phyloP scores from a whole-genome alignment of 2,888 invertebrate species.

The Hydrotaea cyrtoneurina region DNA sequence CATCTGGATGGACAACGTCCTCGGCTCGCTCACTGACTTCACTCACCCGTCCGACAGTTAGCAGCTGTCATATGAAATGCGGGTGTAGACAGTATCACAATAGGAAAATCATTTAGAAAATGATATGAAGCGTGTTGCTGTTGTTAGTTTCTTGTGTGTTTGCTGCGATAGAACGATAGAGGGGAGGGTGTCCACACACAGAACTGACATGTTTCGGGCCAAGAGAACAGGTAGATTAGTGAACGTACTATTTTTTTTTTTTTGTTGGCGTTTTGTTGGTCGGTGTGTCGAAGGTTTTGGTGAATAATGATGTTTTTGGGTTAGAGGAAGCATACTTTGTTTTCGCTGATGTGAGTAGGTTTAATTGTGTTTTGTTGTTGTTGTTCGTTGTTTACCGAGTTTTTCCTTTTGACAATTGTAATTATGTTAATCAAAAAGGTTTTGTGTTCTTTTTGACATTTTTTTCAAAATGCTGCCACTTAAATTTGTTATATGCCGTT shows the following conservation, averaged over 20 bases:
- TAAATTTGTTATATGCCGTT: neutral
- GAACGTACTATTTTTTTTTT: neutral
- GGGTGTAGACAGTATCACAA: constrained; percentile 70
- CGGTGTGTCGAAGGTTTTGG: neutral
- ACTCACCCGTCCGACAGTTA: constrained; percentile 45
- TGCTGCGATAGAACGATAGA: neutral
- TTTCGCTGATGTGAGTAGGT: constrained; percentile 49
- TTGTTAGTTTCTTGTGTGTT: constrained; percentile 14
- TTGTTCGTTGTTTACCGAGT: neutral
- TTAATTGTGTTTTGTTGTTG: constrained; percentile 59
- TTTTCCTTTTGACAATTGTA: constrained; percentile 47
- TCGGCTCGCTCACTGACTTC: neutral
- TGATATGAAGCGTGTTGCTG: constrained; percentile 57
- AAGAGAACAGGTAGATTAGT: constrained; percentile 60
- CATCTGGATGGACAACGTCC: neutral
- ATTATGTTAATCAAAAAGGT: constrained; percentile 64
- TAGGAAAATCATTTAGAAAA: constrained; percentile 61
- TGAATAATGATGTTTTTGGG: constrained; percentile 23
- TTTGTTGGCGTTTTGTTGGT: neutral
- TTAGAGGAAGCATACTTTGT: constrained; percentile 32
- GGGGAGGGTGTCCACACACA: constrained; percentile 27
- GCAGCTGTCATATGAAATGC: constrained; percentile 69
- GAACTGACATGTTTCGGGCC: neutral
- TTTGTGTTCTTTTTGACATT: constrained; percentile 41
- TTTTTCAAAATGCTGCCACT: constrained; percentile 31